Conservation (phyloP, 2,113 vertebrate species). For the Neodontobutis hainanensis region DNA sequence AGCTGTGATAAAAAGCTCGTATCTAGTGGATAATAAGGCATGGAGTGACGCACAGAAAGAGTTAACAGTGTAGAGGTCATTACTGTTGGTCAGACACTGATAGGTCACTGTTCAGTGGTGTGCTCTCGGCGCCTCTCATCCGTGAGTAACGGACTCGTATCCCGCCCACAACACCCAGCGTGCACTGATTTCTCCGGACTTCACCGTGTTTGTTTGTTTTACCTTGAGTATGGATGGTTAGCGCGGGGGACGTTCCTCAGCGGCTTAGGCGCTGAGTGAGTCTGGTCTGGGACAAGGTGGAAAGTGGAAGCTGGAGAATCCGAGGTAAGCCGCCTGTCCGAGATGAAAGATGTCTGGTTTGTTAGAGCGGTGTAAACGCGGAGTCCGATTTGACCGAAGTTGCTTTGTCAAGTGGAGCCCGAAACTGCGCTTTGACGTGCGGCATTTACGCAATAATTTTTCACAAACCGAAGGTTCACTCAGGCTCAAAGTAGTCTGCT, state of each 20-base stretch:
- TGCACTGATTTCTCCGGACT: slow-evolving; percentile 50
- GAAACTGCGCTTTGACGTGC: background rate
- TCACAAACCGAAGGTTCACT: background rate
- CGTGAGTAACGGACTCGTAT: slow-evolving; percentile 43
- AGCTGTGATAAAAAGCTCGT: too few species aligned
- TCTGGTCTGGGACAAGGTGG: background rate
- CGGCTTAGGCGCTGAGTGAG: background rate
- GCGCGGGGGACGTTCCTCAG: background rate
- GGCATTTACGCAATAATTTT: background rate
- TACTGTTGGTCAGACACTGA: slow-evolving; percentile 57
- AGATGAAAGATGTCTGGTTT: background rate
- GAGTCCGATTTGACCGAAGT: background rate
- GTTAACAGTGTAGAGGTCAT: slow-evolving; percentile 60
- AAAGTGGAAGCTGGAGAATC: slow-evolving; percentile 21
- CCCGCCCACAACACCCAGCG: slow-evolving; percentile 55
- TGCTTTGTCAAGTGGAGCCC: background rate
- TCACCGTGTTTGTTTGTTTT: background rate
- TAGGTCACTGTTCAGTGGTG: slow-evolving; percentile 75
- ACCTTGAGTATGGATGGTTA: slow-evolving; percentile 9
- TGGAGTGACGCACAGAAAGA: slow-evolving; percentile 24
- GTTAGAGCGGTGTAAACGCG: background rate
- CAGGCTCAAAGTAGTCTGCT: background rate
- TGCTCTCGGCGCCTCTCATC: slow-evolving; percentile 64
- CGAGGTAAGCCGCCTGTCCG: background rate
- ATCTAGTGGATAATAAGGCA: too few species aligned